These are phyloP conservation scores for Ceratoteleas bidentatus DNA, from an alignment of 1,140 invertebrate genomes.

Conservation along the genomic window DNA sequence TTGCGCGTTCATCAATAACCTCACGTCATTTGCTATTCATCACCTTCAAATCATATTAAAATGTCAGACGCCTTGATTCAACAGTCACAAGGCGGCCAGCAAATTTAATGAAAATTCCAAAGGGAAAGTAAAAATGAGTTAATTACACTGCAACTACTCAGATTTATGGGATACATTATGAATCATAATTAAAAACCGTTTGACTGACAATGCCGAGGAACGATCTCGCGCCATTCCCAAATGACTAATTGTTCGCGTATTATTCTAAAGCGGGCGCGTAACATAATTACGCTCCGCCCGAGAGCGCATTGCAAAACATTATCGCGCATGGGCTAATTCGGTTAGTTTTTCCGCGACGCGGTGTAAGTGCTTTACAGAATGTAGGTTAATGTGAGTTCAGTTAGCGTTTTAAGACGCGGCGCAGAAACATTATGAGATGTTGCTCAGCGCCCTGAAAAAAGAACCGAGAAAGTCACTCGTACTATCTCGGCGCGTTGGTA, in stretches of 20 bases:
- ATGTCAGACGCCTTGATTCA: no score
- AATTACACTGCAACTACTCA: no score
- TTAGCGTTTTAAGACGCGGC: slow-evolving; percentile 50
- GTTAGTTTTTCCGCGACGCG: slow-evolving; percentile 54
- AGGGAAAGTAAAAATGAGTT: no score
- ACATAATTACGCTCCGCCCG: slow-evolving; percentile 52
- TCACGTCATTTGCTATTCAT: no score
- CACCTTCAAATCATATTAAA: no score
- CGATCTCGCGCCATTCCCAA: not conserved
- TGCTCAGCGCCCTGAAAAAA: slow-evolving; percentile 36
- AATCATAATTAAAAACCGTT: not conserved
- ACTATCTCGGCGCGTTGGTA: slow-evolving; percentile 19
- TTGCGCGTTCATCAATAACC: no score
- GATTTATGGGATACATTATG: no score
- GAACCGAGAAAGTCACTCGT: slow-evolving; percentile 23
- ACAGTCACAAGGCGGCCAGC: no score
- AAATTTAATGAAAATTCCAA: not conserved
- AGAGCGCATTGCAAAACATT: slow-evolving; percentile 60
- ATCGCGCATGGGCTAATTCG: slow-evolving; percentile 58
- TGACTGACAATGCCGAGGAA: not conserved
- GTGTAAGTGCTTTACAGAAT: slow-evolving; percentile 59
- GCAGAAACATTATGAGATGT: slow-evolving; percentile 46
- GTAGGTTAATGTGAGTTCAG: slow-evolving; percentile 63
- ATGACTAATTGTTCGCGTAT: slow-evolving; percentile 33
- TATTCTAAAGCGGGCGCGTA: slow-evolving; percentile 38